Conservation (phyloP, 2,888 invertebrate genomes). For the Dicranocentrus wangi region DNA sequence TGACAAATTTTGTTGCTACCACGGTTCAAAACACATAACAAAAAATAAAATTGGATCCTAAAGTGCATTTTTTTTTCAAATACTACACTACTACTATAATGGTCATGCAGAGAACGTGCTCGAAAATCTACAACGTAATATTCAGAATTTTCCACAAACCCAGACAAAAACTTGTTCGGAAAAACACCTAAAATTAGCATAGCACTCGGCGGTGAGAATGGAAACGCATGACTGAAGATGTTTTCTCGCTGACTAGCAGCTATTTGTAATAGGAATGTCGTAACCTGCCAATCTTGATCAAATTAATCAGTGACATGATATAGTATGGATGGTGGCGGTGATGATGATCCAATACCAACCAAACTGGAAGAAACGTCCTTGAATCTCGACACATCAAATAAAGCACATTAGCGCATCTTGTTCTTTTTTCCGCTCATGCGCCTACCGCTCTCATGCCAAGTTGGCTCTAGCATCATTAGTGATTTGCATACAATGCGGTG, state of each 20-base stretch:
- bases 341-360: not conserved
- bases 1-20: not conserved
- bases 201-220: not conserved
- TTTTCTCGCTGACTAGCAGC: not conserved
- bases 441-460: not conserved
- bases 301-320: slow-evolving; percentile 8
- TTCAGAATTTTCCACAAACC: not conserved
- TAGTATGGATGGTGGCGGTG: not conserved
- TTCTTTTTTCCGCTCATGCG: not conserved
- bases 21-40: not conserved
- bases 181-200: not conserved
- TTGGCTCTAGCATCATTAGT: not conserved
- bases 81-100: not conserved
- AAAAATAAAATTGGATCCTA: not conserved
- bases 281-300: slow-evolving; percentile 1
- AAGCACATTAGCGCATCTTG: not conserved
- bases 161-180: not conserved
- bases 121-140: not conserved
- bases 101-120: not conserved
- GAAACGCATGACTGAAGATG: not conserved
- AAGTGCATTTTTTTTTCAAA: slow-evolving; percentile 7
- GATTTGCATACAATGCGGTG: slow-evolving; percentile 7
- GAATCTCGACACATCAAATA: not conserved
- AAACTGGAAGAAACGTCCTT: slow-evolving; percentile 1
- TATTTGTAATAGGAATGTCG: no score